These are phyloP conservation scores for Thripadectes ignobilis DNA, from an alignment of 2,797 vertebrate species.

Conservation along the genomic window DNA sequence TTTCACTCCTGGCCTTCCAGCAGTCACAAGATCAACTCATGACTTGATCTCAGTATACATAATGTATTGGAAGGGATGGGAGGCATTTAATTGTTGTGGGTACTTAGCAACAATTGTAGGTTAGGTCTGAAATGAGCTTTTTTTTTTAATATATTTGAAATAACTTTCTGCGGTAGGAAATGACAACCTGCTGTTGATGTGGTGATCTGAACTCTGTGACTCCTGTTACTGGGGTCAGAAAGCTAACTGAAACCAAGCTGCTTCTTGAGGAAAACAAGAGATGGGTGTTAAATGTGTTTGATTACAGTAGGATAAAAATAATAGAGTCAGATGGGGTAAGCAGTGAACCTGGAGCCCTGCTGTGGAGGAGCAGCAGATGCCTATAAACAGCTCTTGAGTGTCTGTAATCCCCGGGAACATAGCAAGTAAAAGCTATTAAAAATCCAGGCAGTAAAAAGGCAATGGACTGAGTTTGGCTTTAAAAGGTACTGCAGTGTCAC, in stretches of 20 bases:
- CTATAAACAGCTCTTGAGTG: not conserved
- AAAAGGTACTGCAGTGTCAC: not conserved
- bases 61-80: slow-evolving; percentile 31
- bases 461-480: not conserved
- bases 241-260: not conserved
- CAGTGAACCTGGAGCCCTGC: slow-evolving; percentile 12
- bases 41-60: slow-evolving; percentile 50
- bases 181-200: slow-evolving; percentile 27
- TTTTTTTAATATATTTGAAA: not conserved
- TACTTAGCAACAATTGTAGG: not conserved
- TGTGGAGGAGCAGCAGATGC: slow-evolving; percentile 4
- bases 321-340: not conserved
- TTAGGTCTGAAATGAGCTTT: not conserved
- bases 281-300: not conserved
- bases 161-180: slow-evolving; percentile 51
- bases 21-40: slow-evolving; percentile 59
- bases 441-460: not conserved
- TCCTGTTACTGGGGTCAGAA: slow-evolving; percentile 19
- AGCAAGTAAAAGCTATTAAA: not conserved
- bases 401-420: not conserved
- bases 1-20: slow-evolving; percentile 49
- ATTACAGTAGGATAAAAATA: slow-evolving; percentile 48
- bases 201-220: not conserved
- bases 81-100: slow-evolving; percentile 14
- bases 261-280: not conserved